Percentiles rank a stretch among this genome's conserved stretches.
Evolutionary conservation across 2,797 vertebrate species (phyloP).

Genomic region (Sebastes matsubarae): DNA sequence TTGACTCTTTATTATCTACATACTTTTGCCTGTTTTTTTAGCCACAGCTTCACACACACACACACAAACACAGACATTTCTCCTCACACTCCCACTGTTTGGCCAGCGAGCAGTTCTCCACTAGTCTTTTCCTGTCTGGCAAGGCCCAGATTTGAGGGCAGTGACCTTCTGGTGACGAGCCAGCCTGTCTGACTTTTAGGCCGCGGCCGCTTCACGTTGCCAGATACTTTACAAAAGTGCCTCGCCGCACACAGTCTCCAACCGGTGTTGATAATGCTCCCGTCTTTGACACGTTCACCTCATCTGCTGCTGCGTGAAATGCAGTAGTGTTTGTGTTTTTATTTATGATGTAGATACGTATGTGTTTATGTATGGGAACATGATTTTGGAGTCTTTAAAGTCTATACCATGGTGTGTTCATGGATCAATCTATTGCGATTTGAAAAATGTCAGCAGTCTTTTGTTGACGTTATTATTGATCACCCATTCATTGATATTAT

Average conservation of each 20-base stretch:
- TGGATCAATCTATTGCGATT: not conserved
- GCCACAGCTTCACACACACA: not conserved
- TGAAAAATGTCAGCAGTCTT: not conserved
- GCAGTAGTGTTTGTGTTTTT: not conserved
- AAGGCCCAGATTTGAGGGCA: not conserved
- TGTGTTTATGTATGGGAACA: not conserved
- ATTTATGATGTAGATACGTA: not conserved
- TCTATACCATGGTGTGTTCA: not conserved
- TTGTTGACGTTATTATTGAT: not conserved
- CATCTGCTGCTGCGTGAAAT: not conserved
- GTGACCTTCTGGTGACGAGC: conserved; percentile 7
- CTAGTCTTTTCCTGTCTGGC: conserved; percentile 13
- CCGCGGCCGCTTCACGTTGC: not conserved
- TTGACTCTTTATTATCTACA: not conserved
- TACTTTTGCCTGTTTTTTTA: conserved; percentile 7
- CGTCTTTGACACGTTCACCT: not conserved
- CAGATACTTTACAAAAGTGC: not conserved
- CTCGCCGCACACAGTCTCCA: not conserved
- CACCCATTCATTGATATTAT: not conserved
- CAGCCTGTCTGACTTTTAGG: conserved; percentile 8
- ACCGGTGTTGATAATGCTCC: not conserved
- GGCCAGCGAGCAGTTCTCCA: conserved; percentile 12
- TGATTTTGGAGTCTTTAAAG: not conserved
- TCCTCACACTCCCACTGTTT: not conserved
- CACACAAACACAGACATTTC: not conserved